Conservation (phyloP, 2,113 vertebrate genomes). For the Macquaria australasica region DNA sequence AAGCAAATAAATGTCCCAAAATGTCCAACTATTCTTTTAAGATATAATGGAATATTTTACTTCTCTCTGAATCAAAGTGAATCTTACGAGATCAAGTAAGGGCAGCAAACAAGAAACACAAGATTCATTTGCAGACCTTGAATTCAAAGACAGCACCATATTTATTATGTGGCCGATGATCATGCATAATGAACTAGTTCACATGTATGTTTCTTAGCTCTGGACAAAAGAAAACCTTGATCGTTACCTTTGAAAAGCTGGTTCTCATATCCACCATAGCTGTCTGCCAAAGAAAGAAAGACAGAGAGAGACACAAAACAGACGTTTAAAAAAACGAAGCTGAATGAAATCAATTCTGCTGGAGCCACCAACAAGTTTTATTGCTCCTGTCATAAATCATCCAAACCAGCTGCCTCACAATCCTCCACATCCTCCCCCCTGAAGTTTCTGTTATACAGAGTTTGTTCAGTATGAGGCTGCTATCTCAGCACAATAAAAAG, state of each 20-base stretch:
- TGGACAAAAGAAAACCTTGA: not conserved
- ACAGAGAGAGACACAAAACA: slow-evolving; percentile 32
- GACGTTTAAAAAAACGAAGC: slow-evolving; percentile 46
- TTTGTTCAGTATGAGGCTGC: slow-evolving; percentile 3
- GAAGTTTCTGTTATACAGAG: not conserved
- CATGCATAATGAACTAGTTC: not conserved
- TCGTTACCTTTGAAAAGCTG: slow-evolving; percentile 87
- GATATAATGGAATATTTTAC: not conserved
- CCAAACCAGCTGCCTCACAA: slow-evolving; percentile 32
- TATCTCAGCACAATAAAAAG: slow-evolving; percentile 18
- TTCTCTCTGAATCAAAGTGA: not conserved
- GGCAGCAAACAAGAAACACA: not conserved
- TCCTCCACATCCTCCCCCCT: not conserved
- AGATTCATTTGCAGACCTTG: not conserved
- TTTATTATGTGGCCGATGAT: not conserved
- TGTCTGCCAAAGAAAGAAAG: slow-evolving; percentile 76
- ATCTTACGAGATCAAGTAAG: not conserved
- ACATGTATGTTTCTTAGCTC: not conserved
- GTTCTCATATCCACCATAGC: slow-evolving; percentile 85
- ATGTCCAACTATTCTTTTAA: not conserved
- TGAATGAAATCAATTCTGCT: slow-evolving; percentile 24
- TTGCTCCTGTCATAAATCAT: slow-evolving; percentile 60
- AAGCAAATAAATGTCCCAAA: not conserved
- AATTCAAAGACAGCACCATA: not conserved
- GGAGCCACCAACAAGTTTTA: slow-evolving; percentile 33